Conservation (phyloP, 2,113 vertebrate genomes). For the Petroica traversi region DNA sequence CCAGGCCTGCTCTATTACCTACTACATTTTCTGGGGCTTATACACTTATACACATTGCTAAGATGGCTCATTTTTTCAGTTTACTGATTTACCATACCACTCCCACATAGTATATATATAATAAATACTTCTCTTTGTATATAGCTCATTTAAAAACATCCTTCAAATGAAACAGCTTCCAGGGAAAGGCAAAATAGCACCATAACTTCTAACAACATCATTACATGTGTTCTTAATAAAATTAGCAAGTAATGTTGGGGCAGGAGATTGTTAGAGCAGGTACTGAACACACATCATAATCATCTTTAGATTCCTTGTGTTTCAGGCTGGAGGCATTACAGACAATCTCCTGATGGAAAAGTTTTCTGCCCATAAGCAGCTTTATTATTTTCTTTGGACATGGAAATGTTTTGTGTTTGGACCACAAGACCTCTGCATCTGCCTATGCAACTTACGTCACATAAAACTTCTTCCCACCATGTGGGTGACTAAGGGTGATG, state of each 20-base stretch:
- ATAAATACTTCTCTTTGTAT: not conserved
- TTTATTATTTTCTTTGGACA: not conserved
- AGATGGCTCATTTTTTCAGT: not conserved
- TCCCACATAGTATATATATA: not conserved
- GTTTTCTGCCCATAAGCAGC: not conserved
- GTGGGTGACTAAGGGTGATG: not conserved
- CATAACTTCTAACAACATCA: not conserved
- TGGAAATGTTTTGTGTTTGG: not conserved
- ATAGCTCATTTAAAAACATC: not conserved
- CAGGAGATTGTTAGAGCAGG: not conserved
- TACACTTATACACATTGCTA: not conserved
- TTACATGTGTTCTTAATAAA: not conserved
- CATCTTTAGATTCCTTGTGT: not conserved
- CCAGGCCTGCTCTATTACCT: not conserved
- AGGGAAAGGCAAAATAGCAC: not conserved
- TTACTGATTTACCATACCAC: not conserved
- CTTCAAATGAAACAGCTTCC: not conserved
- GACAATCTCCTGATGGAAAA: not conserved
- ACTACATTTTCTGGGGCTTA: not conserved
- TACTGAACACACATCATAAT: not conserved
- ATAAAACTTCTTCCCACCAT: not conserved
- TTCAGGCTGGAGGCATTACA: not conserved
- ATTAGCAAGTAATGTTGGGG: not conserved
- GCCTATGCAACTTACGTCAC: accelerated
- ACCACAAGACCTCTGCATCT: not conserved